Evolutionary conservation across 2,113 vertebrate genomes (phyloP).

Genomic region (Ancistrus triradiatus): DNA sequence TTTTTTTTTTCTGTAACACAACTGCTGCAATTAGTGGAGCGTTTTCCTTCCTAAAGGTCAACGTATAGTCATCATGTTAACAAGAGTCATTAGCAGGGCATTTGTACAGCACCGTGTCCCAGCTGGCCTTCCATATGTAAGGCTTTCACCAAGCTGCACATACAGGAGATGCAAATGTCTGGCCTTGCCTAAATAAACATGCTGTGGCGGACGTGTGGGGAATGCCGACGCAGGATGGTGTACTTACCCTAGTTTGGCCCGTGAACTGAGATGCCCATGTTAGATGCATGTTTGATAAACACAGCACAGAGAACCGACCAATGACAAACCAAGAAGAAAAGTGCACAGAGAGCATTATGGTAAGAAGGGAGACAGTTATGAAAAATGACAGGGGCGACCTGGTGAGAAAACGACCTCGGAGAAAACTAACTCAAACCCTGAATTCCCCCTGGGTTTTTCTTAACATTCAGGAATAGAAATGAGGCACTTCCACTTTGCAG

Average conservation of each 20-base stretch:
- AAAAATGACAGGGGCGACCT: slow-evolving; percentile 35
- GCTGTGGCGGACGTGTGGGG: slow-evolving; percentile 43
- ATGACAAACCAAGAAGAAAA: slow-evolving; percentile 60
- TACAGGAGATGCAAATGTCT: slow-evolving; percentile 38
- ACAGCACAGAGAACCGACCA: slow-evolving; percentile 60
- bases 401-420: slow-evolving; percentile 25
- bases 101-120: slow-evolving; percentile 37
- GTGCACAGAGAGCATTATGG: slow-evolving; percentile 52
- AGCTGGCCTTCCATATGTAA: slow-evolving; percentile 54
- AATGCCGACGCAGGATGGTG: slow-evolving; percentile 42
- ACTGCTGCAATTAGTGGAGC: slow-evolving; percentile 3
- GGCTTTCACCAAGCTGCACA: slow-evolving; percentile 25
- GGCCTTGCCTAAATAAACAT: slow-evolving; percentile 50
- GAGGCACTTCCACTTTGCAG: no score
- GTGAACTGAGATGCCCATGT: slow-evolving; percentile 58
- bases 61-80: slow-evolving; percentile 34
- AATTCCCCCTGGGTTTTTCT: slow-evolving; percentile 26
- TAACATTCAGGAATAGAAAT: no score
- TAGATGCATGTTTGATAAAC: slow-evolving; percentile 62
- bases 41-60: slow-evolving; percentile 14
- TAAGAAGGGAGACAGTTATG: slow-evolving; percentile 45
- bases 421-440: slow-evolving; percentile 26
- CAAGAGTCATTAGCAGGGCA: slow-evolving; percentile 40
- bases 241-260: slow-evolving; percentile 59
- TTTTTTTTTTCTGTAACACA: no score